Base-by-base conservation (phyloP, 2,797 vertebrate genomes). In the Mico argentatus region DNA sequence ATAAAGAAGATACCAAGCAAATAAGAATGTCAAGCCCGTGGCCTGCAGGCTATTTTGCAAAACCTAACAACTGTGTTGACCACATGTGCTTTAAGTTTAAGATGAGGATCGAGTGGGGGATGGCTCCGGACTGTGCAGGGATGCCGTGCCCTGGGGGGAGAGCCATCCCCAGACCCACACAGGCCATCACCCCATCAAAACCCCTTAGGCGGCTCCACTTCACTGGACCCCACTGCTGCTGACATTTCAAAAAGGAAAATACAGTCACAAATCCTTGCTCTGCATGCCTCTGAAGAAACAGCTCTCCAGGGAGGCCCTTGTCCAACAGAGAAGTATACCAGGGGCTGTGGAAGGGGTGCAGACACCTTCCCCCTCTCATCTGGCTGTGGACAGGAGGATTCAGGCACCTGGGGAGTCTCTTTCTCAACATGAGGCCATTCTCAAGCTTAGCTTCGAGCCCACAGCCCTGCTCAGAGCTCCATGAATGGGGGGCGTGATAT, bases 371-470 rank as follows among this genome's bases (percentile, higher is more conserved):
- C 5, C 50, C 33, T 57, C 44, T 77, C 6, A 15, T 19, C 44
- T 2, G 13, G 5, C 24, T 52, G 4, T 8, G 41, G 41, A 15
- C 0, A 8, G 27, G 75, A 15, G 14, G 8, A 33, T 22, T 1
- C 2, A 4, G 61, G 80, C 9, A 24, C 48, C 79, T 2, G 10
- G 14, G 10, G 59, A 36, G 19, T 22, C 33, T 46, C 13, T 10
- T 44, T 50, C 67, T 86, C 75, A 36, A 36, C 27, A 6, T 0
- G 9, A 33, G n/a, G 59, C 41, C 52, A 9, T 67, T 17, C 41
- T 36, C 1, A 0, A 10, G 57, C 19, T 46, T 13, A 7, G n/a
- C 41, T 26, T 9, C 7, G 64, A 44, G 44, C 59, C n/a, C 33
- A 41, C 10, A n/a, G 82, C 10, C 26, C 75, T 50, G 14, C 1